These are phyloP conservation scores for Cecropterus lyciades DNA, from an alignment of 1,140 invertebrate genomes.

Conservation along the genomic window DNA sequence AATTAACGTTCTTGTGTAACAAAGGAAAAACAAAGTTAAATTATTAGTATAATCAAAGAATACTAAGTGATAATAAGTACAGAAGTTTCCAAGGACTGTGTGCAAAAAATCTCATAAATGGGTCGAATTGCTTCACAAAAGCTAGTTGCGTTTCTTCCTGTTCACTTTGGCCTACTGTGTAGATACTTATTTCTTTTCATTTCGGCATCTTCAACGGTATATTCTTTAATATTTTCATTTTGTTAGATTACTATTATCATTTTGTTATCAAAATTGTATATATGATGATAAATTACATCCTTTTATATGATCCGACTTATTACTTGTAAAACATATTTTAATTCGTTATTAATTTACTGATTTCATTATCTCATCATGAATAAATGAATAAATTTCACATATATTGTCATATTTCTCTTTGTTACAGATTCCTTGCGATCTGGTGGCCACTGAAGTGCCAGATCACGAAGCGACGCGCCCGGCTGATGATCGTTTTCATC, in stretches of 20 bases:
- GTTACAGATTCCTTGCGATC: conserved; percentile 96
- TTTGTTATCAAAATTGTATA: no score
- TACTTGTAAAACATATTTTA: no score
- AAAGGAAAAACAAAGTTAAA: no score
- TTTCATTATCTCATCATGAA: not conserved
- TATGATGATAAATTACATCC: no score
- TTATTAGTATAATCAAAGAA: no score
- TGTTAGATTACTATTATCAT: no score
- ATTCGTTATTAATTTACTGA: not conserved
- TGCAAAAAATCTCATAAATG: conserved; percentile 14
- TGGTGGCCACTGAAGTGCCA: conserved; percentile 97
- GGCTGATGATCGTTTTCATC: conserved; percentile 95
- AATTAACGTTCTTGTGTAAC: no score
- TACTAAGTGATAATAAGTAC: conserved; percentile 6
- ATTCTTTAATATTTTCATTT: no score
- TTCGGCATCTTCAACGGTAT: no score
- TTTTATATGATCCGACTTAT: not conserved
- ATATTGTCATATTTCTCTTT: conserved; percentile 45
- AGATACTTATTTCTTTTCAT: conserved; percentile 2
- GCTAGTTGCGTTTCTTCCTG: conserved; percentile 23
- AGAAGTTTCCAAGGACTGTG: conserved; percentile 14
- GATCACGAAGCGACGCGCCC: conserved; percentile 93
- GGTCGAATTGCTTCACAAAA: conserved; percentile 14
- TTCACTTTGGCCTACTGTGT: conserved; percentile 22
- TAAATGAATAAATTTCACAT: not conserved